Conservation (phyloP, 2,888 invertebrate species). For the Elaeidobius kamerunicus region DNA sequence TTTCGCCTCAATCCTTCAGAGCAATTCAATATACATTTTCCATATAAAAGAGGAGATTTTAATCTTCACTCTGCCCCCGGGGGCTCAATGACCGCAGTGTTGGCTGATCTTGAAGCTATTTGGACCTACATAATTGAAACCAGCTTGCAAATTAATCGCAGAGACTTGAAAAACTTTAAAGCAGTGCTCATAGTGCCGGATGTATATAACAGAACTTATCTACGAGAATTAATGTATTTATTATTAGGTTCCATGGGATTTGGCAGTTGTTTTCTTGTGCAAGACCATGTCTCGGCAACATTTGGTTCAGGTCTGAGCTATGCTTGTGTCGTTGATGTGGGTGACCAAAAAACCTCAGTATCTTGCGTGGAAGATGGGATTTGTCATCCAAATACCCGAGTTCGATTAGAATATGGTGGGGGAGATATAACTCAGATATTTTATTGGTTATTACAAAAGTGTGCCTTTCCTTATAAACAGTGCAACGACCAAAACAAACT, state of each 20-base stretch:
- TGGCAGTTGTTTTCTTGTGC: conserved; percentile 39
- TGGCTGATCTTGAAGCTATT: conserved; percentile 83
- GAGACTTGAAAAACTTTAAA: conserved; percentile 72
- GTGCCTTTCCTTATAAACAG: conserved; percentile 84
- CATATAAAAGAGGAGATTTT: conserved; percentile 82
- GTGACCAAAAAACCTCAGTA: conserved; percentile 93
- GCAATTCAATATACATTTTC: conserved; percentile 86
- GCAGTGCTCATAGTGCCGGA: conserved; percentile 67
- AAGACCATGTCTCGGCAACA: conserved; percentile 83
- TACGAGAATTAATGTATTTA: conserved; percentile 80
- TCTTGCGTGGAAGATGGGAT: conserved; percentile 97
- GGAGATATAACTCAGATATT: conserved; percentile 89
- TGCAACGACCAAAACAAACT: conserved; percentile 71
- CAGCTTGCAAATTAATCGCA: conserved; percentile 70
- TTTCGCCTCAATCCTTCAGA: conserved; percentile 65
- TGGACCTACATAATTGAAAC: conserved; percentile 80
- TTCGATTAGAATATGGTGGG: conserved; percentile 81
- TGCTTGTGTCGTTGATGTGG: conserved; percentile 84
- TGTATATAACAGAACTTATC: conserved; percentile 54
- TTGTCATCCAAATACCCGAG: conserved; percentile 82
- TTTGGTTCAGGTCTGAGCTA: conserved; percentile 81
- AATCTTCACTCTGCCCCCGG: conserved; percentile 82
- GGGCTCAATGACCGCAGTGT: conserved; percentile 79
- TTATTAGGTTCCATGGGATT: conserved; percentile 72
- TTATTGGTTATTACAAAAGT: conserved; percentile 83